These are phyloP conservation scores for Burhinus oedicnemus DNA, from an alignment of 2,113 vertebrate genomes.

Conservation along the genomic window DNA sequence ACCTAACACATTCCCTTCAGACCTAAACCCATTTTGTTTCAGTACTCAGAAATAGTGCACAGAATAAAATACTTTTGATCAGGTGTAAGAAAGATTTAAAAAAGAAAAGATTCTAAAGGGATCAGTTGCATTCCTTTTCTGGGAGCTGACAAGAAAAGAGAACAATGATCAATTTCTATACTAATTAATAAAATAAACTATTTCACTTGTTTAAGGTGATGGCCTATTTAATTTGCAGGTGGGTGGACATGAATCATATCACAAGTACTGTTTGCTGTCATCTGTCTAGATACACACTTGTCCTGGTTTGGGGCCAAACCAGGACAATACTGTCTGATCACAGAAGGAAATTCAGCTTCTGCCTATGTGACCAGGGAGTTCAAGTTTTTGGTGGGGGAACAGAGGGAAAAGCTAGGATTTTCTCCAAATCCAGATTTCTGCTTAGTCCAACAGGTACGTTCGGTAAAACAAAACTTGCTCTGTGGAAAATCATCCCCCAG, in stretches of 20 bases:
- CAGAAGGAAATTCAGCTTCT: neutral
- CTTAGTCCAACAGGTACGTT: neutral
- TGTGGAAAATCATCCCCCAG: neutral
- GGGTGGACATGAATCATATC: neutral
- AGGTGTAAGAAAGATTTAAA: neutral
- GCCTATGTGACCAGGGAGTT: neutral
- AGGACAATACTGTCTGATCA: neutral
- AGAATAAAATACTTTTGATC: neutral
- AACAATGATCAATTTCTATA: neutral
- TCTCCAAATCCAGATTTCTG: neutral
- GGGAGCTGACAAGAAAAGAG: neutral
- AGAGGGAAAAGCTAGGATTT: neutral
- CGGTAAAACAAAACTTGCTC: neutral
- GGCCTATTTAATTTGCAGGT: neutral
- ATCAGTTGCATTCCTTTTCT: neutral
- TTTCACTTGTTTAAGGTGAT: neutral
- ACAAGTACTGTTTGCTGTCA: neutral
- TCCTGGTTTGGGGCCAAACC: too few relatives aligned
- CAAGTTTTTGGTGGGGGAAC: neutral
- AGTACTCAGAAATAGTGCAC: neutral
- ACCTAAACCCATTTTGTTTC: neutral
- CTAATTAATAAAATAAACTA: neutral
- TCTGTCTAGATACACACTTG: neutral
- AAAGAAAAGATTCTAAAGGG: neutral
- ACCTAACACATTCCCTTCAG: neutral